Conservation (phyloP, 2,888 invertebrate species). For the Hypomecis punctinalis region DNA sequence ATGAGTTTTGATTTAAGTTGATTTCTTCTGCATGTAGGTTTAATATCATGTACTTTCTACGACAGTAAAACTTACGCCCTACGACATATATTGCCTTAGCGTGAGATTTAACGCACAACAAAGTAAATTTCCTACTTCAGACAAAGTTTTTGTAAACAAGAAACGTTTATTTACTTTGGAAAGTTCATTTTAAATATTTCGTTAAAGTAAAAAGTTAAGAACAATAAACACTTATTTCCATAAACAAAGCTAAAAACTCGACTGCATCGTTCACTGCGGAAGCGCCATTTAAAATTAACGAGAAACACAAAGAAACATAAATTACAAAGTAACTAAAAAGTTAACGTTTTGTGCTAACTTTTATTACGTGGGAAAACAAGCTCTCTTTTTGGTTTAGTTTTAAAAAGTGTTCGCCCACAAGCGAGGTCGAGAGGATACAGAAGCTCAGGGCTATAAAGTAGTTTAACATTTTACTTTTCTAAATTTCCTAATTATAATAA, state of each 20-base stretch:
- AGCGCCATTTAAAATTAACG: slow-evolving; percentile 44
- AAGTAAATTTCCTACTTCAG: no score
- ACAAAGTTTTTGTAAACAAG: no score
- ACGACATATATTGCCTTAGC: no score
- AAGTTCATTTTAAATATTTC: no score
- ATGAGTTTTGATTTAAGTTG: no score
- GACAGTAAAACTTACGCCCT: no score
- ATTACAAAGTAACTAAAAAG: slow-evolving; percentile 60
- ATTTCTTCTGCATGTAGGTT: no score
- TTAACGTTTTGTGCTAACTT: slow-evolving; percentile 50
- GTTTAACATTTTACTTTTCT: not conserved
- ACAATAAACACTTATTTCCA: slow-evolving; percentile 26
- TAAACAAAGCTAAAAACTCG: slow-evolving; percentile 24
- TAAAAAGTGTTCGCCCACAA: not conserved
- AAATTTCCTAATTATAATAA: no score
- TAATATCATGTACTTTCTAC: no score
- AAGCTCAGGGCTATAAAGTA: not conserved
- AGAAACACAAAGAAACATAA: slow-evolving; percentile 63
- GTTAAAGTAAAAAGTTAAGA: slow-evolving; percentile 3
- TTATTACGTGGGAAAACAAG: slow-evolving; percentile 58
- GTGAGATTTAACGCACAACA: no score
- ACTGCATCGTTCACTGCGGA: slow-evolving; percentile 37
- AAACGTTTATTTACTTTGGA: not conserved
- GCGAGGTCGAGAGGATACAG: not conserved
- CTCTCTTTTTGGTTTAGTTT: slow-evolving; percentile 13